phyloP scores from a whole-genome alignment of 2,888 invertebrate genomes.

The Lymantria dispar region DNA sequence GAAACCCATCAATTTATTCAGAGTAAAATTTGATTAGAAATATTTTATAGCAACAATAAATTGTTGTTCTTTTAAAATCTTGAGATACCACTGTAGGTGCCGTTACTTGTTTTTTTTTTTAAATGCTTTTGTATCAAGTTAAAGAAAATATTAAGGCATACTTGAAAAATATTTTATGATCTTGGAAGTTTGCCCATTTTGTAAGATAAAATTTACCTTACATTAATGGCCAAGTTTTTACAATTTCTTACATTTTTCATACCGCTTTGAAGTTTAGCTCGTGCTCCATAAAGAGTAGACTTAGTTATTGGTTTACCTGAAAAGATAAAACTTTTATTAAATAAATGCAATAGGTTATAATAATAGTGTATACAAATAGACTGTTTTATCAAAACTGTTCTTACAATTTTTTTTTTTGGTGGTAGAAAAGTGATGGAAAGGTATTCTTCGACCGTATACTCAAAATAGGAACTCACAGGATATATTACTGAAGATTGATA shows the following conservation, averaged over 20 bases:
- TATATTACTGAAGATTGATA: too few species aligned
- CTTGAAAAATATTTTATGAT: conserved; percentile 2
- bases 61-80: conserved; percentile 11
- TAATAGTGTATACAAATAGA: not conserved
- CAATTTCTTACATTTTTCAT: not conserved
- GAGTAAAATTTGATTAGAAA: conserved; percentile 7
- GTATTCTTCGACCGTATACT: not conserved
- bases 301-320: conserved; percentile 18
- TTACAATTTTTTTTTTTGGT: not conserved
- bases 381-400: not conserved
- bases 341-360: not conserved
- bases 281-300: not conserved
- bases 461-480: too few species aligned
- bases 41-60: conserved; percentile 10
- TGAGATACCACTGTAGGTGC: conserved; percentile 3
- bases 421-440: not conserved
- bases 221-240: conserved; percentile 1
- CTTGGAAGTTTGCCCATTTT: not conserved
- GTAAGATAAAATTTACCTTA: not conserved
- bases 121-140: conserved; percentile 6
- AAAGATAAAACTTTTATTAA: not conserved
- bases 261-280: not conserved
- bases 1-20: conserved; percentile 23
- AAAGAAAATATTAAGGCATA: not conserved
- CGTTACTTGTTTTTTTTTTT: conserved; percentile 10